Base-by-base conservation (phyloP, 2,888 invertebrate species). In the Eupithecia vulgata region DNA sequence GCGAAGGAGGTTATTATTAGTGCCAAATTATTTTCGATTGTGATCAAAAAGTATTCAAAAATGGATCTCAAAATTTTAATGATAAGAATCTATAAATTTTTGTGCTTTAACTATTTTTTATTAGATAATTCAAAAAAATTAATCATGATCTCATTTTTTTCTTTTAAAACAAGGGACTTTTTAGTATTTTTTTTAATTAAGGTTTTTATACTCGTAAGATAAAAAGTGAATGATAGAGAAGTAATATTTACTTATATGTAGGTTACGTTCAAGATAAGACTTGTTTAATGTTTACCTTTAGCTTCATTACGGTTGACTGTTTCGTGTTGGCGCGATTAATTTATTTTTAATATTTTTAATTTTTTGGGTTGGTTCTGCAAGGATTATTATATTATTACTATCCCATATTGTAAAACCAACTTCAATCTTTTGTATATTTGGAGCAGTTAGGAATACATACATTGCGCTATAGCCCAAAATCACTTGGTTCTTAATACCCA, bases 31-130 rank as follows among this genome's bases (percentile, higher is more conserved):
- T 59, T 59, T 42, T 61, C 4, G 17, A 61, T 61, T 61, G 34
- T 61, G 21, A 30, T n/a, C 15, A 64, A 35, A 67, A 70, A 68
- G 70, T 70, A 68, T 65, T 68, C 17, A 10, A 42, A 72, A 75
- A 68, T 62, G 35, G 70, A 72, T 75, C 75, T 72, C 67, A 57
- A 73, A 70, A 73, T 70, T 73, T 40, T 61, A 52, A 57, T 34
- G 21, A 45, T 21, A 12, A 21, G 52, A 25, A 13, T 25, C 5
- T 12, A 34, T 35, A 67, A 48, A 35, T 67, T 52, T 66, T 61
- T 64, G 62, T 64, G 61, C 0, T n/a, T 25, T 3, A 52, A 21
- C 10, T 52, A 7, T 21, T 3, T 52, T 52, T 4, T 10, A 21
- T 52, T 21, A n/a, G 48, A 7, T 48, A n/a, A 25, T 57, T 57